Percentiles rank a stretch among this genome's conserved stretches.
Evolutionary conservation across 2,888 invertebrate genomes (phyloP).

Genomic region (Aproaerema taeniolella): DNA sequence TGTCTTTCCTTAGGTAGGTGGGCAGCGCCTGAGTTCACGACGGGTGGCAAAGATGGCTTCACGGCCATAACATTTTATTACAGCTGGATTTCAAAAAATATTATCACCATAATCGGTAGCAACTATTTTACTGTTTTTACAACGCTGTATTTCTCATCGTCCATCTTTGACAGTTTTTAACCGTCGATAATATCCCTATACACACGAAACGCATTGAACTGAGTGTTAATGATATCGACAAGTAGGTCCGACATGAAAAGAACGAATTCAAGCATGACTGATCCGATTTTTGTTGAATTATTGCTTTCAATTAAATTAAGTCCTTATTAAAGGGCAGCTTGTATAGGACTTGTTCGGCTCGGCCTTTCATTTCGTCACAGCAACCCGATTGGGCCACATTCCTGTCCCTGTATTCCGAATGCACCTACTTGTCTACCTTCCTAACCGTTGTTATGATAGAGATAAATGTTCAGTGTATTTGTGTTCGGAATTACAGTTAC

Average conservation of each 20-base stretch:
- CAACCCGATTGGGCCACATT: conserved; percentile 32
- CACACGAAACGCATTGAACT: neutral
- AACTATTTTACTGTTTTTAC: conserved; percentile 3
- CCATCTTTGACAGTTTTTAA: too few relatives aligned
- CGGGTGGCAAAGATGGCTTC: conserved; percentile 12
- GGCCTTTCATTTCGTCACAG: conserved; percentile 48
- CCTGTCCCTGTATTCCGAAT: conserved; percentile 21
- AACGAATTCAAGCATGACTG: neutral
- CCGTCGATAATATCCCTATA: neutral
- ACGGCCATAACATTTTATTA: conserved; percentile 2
- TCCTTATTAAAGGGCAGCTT: conserved; percentile 11
- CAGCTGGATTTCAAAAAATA: neutral
- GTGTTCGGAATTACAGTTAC: conserved; percentile 27
- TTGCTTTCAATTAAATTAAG: conserved; percentile 9
- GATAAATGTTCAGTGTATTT: conserved; percentile 33
- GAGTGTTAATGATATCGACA: neutral
- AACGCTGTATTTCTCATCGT: neutral
- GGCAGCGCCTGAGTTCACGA: conserved; percentile 13
- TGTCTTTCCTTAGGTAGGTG: conserved; percentile 22
- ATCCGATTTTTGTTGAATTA: conserved; percentile 7
- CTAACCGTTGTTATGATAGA: conserved; percentile 24
- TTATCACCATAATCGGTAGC: conserved; percentile 6
- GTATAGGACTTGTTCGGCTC: conserved; percentile 18
- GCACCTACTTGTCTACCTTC: conserved; percentile 16
- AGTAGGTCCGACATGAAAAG: conserved; percentile 1